phyloP scores from a whole-genome alignment of 1,140 invertebrate species.

The Sinonovacula constricta region DNA sequence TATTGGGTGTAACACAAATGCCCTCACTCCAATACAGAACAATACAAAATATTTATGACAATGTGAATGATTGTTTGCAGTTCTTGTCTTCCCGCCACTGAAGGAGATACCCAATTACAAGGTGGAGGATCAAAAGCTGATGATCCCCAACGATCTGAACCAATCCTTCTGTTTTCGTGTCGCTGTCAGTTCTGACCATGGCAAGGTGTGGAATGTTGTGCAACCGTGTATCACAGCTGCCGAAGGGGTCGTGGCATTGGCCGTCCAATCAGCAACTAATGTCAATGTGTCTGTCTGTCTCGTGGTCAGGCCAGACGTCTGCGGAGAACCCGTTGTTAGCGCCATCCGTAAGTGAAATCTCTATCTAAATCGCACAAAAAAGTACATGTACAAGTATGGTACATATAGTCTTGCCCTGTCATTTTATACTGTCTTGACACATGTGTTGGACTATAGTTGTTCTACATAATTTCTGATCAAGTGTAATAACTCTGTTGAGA shows the following conservation, averaged over 20 bases:
- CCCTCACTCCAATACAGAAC: too few species aligned
- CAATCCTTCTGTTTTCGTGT: slow-evolving; percentile 57
- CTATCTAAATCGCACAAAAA: too few species aligned
- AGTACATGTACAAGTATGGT: too few species aligned
- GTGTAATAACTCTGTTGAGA: too few species aligned
- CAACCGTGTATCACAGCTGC: slow-evolving; percentile 47
- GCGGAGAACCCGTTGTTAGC: slow-evolving; percentile 53
- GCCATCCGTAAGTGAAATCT: slow-evolving; percentile 55
- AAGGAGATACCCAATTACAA: slow-evolving; percentile 41
- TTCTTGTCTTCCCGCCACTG: slow-evolving; percentile 50
- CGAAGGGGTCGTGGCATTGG: slow-evolving; percentile 43
- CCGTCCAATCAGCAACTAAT: slow-evolving; percentile 42
- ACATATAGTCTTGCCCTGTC: too few species aligned
- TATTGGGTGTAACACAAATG: too few species aligned
- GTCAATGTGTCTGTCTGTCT: slow-evolving; percentile 68
- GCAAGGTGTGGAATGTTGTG: slow-evolving; percentile 38
- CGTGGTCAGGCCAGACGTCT: slow-evolving; percentile 60
- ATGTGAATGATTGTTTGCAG: slow-evolving; percentile 26
- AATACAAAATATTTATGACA: too few species aligned
- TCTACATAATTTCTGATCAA: too few species aligned
- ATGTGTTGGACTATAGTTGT: too few species aligned
- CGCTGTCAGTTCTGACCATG: slow-evolving; percentile 29
- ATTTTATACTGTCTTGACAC: too few species aligned
- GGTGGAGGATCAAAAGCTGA: slow-evolving; percentile 35
- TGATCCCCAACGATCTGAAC: slow-evolving; percentile 26